Percentiles rank a stretch among this genome's conserved stretches.
These are phyloP conservation scores for Drosophila neonasuta DNA, from an alignment of 2,888 invertebrate species.

Conservation along the genomic window DNA sequence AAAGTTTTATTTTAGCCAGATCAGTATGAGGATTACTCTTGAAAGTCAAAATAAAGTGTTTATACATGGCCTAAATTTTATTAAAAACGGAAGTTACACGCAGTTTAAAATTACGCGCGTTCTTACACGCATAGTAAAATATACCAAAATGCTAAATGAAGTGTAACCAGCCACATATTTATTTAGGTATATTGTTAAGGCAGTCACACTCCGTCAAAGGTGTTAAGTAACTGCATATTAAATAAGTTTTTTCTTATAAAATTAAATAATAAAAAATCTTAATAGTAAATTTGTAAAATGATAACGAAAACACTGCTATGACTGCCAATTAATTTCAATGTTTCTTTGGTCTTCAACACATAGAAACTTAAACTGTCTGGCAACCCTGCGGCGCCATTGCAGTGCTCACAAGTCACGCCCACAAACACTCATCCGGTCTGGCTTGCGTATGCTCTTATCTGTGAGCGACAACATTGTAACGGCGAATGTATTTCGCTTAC, in stretches of 20 bases:
- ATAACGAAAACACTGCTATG: no score
- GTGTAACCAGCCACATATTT: neutral
- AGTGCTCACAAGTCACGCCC: conserved; percentile 48
- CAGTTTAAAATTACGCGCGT: neutral
- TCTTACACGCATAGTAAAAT: neutral
- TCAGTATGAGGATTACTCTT: no score
- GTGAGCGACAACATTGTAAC: conserved; percentile 41
- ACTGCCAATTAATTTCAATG: no score
- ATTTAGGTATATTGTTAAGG: neutral
- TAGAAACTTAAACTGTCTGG: conserved; percentile 34
- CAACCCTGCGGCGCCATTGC: conserved; percentile 61
- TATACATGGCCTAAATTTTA: no score
- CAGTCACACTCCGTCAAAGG: neutral
- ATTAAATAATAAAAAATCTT: no score
- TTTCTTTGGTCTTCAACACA: neutral
- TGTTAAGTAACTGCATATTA: no score
- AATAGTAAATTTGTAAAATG: no score
- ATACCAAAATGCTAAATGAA: neutral
- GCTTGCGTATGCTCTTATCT: conserved; percentile 38
- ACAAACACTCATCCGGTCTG: conserved; percentile 13
- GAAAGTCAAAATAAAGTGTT: no score
- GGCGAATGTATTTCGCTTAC: conserved; percentile 1
- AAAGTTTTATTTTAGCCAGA: no score
- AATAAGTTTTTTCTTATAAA: no score
- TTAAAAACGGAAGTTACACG: no score